Evolutionary conservation across 2,888 invertebrate genomes (phyloP).

Genomic region (Stenurella melanura): DNA sequence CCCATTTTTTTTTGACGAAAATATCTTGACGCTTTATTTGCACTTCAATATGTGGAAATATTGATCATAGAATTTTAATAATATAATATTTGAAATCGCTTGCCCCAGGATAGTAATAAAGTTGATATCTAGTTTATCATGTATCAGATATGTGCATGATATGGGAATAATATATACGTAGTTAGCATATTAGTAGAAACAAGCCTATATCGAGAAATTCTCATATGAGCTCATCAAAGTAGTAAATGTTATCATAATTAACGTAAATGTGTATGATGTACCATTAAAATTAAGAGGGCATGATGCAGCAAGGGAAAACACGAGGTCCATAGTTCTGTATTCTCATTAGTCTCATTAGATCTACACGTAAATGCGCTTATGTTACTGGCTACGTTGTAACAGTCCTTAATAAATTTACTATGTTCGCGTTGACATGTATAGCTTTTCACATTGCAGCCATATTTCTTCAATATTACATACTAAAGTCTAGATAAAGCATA

Average conservation of each 20-base stretch:
- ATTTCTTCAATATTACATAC: slow-evolving; percentile 9
- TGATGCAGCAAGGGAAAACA: slow-evolving; percentile 44
- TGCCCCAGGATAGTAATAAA: too few species aligned
- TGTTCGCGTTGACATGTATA: slow-evolving; percentile 45
- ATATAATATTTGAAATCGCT: too few species aligned
- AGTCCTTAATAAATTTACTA: slow-evolving; percentile 56
- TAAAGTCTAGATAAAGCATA: neutral
- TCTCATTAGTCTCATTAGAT: slow-evolving; percentile 70
- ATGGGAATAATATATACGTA: too few species aligned
- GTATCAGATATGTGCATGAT: too few species aligned
- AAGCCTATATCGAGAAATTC: neutral
- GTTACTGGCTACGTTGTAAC: slow-evolving; percentile 54
- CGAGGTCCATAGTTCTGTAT: slow-evolving; percentile 57
- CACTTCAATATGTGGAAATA: too few species aligned
- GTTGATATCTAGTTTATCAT: too few species aligned
- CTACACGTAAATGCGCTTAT: slow-evolving; percentile 70
- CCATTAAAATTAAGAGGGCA: slow-evolving; percentile 36
- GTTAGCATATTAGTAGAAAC: neutral
- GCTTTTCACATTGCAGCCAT: slow-evolving; percentile 31
- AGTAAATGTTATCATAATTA: slow-evolving; percentile 19
- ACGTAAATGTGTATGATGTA: slow-evolving; percentile 23
- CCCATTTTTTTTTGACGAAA: too few species aligned
- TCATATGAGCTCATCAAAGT: neutral
- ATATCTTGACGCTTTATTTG: too few species aligned
- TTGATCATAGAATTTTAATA: too few species aligned